phyloP scores from a whole-genome alignment of 2,113 vertebrate genomes.

The Cinclus cinclus region DNA sequence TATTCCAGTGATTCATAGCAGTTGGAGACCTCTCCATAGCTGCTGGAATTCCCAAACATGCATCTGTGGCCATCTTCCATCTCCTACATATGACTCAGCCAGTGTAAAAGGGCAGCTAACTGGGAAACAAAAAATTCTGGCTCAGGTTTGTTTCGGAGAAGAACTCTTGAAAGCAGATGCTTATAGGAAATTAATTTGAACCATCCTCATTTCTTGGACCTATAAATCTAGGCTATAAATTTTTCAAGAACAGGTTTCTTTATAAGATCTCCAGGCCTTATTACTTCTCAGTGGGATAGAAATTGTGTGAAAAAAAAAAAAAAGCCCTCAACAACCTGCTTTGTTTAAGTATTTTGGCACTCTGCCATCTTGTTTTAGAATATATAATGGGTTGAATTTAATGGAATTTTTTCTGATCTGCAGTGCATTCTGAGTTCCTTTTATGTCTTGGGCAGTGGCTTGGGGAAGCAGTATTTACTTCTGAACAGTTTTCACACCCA shows the following conservation, averaged over 20 bases:
- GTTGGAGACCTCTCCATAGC: background rate
- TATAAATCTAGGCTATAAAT: conserved; percentile 37
- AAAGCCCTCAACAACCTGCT: background rate
- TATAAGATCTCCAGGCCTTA: conserved; percentile 42
- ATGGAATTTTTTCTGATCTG: conserved; percentile 21
- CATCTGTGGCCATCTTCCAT: background rate
- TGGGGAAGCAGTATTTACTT: background rate
- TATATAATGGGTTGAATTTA: conserved; percentile 22
- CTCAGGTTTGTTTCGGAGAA: background rate
- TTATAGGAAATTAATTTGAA: conserved; percentile 50
- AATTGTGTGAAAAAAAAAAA: background rate
- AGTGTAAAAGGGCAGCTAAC: background rate
- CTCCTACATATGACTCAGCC: background rate
- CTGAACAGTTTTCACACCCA: background rate
- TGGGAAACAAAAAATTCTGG: background rate
- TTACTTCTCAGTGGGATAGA: conserved; percentile 46
- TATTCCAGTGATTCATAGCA: background rate
- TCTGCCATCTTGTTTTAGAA: conserved; percentile 27
- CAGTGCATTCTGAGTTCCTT: background rate
- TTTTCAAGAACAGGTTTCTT: conserved; percentile 45
- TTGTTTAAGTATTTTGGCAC: conserved; percentile 49
- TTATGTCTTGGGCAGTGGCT: background rate
- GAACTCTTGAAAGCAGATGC: background rate
- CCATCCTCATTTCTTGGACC: conserved; percentile 59
- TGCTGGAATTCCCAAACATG: background rate